A percentile compares a stretch with the other conserved stretches of the same genome.
Conservation (phyloP, 2,113 vertebrate species). For the Danionella cerebrum region DNA sequence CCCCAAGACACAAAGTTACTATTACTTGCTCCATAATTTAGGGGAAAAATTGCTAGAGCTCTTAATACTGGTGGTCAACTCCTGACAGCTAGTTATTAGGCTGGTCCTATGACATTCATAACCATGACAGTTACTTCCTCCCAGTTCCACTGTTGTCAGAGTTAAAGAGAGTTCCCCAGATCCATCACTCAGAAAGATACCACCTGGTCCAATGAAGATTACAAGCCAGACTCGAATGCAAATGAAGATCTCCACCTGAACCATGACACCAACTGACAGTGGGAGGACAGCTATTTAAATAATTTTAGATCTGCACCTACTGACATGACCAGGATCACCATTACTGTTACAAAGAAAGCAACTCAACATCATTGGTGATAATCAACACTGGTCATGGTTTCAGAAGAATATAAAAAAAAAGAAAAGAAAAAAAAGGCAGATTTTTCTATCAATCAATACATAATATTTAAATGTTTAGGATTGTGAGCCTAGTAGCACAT, state of each 20-base stretch:
- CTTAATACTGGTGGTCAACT: constrained; percentile 22
- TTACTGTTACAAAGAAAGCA: too few relatives aligned
- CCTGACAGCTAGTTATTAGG: constrained; percentile 34
- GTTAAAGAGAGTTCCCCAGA: not conserved
- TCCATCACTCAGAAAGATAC: constrained; percentile 10
- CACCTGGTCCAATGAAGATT: constrained; percentile 21
- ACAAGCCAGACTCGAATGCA: not conserved
- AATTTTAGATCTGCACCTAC: too few relatives aligned
- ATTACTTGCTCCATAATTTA: not conserved
- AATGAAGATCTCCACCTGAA: not conserved
- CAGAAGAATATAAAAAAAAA: too few relatives aligned
- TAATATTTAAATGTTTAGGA: too few relatives aligned
- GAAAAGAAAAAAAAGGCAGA: too few relatives aligned
- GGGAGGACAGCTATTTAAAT: too few relatives aligned
- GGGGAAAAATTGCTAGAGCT: not conserved
- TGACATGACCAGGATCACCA: too few relatives aligned
- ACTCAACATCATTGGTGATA: too few relatives aligned
- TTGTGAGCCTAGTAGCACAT: too few relatives aligned
- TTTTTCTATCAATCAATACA: too few relatives aligned
- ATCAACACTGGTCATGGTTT: too few relatives aligned
- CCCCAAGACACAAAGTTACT: not conserved
- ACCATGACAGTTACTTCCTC: constrained; percentile 8
- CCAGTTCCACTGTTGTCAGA: not conserved
- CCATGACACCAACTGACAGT: not conserved
- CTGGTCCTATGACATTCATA: constrained; percentile 19